A percentile compares a stretch with the other conserved stretches of the same genome.
phyloP scores from a whole-genome alignment of 1,140 invertebrate genomes.

The Pseudoatta argentina region DNA sequence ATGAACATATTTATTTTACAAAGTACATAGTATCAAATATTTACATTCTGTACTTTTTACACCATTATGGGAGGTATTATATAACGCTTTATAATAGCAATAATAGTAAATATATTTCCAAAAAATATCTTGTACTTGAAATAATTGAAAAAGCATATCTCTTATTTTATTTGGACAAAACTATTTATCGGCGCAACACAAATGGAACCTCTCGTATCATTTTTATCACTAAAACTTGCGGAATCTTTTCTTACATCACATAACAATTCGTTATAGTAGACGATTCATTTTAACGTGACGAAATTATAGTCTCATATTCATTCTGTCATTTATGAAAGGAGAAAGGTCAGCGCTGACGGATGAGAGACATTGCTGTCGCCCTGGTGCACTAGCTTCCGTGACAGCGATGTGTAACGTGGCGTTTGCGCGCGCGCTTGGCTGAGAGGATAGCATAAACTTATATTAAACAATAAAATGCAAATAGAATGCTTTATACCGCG shows the following conservation, averaged over 20 bases:
- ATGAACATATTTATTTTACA: background rate
- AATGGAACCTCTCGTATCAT: background rate
- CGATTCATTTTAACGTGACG: conserved; percentile 58
- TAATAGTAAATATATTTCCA: background rate
- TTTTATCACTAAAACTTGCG: background rate
- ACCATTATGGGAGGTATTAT: background rate
- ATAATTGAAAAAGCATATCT: background rate
- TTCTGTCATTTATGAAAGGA: conserved; percentile 54
- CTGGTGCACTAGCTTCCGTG: background rate
- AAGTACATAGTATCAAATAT: background rate
- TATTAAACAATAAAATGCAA: conserved; percentile 85
- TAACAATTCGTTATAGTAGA: background rate
- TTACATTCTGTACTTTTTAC: background rate
- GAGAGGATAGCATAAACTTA: conserved; percentile 80
- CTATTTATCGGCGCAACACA: background rate
- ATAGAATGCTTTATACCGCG: conserved; percentile 77
- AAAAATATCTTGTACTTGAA: background rate
- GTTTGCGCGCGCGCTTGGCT: conserved; percentile 25
- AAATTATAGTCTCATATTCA: conserved; percentile 65
- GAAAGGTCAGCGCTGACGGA: conserved; percentile 32
- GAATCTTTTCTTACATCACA: background rate
- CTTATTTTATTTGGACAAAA: background rate
- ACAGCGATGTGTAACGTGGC: conserved; percentile 44
- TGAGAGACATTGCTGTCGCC: conserved; percentile 47
- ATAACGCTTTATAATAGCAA: background rate